These are phyloP conservation scores for Sisor rabdophorus DNA, from an alignment of 2,113 vertebrate species.

Conservation along the genomic window DNA sequence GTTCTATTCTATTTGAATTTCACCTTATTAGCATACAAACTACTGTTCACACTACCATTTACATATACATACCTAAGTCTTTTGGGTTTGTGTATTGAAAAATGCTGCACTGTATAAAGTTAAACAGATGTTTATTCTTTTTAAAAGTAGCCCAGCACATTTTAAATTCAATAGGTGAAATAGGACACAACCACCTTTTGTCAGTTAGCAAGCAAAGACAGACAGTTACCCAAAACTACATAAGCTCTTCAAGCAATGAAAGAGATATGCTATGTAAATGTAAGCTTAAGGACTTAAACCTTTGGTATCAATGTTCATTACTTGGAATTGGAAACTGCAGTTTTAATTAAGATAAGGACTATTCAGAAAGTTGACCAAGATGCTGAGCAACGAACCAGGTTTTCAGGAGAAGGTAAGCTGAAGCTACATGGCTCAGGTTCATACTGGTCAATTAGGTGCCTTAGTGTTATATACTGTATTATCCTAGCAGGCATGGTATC, in stretches of 20 bases:
- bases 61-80: not conserved
- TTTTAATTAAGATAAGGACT: conserved; percentile 56
- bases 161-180: conserved; percentile 58
- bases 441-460: not conserved
- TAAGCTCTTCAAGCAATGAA: conserved; percentile 39
- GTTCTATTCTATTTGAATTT: not conserved
- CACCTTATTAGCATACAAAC: conserved; percentile 29
- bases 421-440: conserved; percentile 60
- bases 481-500: not conserved
- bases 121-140: not conserved
- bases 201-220: conserved; percentile 55
- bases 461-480: not conserved
- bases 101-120: conserved; percentile 18
- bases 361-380: conserved; percentile 54
- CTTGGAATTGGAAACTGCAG: conserved; percentile 54
- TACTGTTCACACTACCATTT: conserved; percentile 10
- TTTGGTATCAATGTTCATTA: conserved; percentile 47
- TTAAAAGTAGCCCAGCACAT: conserved; percentile 9
- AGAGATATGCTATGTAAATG: conserved; percentile 51
- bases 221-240: conserved; percentile 61
- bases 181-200: conserved; percentile 55
- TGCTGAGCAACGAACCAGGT: conserved; percentile 67
- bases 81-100: conserved; percentile 10
- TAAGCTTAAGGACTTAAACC: conserved; percentile 52
- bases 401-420: conserved; percentile 71